Evolutionary conservation across 2,113 vertebrate genomes (phyloP), one percentile per base, ranked within the genome.

Genomic region (Chionodraco myersi): DNA sequence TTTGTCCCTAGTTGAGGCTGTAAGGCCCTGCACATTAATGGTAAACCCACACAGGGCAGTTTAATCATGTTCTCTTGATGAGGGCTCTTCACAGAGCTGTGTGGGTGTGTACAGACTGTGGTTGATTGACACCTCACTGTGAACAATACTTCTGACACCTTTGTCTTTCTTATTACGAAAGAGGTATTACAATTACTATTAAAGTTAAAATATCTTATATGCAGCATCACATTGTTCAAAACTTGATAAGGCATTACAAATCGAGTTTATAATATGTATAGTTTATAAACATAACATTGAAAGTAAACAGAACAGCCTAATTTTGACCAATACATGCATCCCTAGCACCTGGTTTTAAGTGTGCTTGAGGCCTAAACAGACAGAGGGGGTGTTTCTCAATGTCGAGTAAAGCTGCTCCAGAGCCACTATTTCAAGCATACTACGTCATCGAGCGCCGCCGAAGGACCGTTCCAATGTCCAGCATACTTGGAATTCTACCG

Each of bases 11-110:
- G 52, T 57, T 56, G 9, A 69, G 56, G 26, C 67, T 57, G 63
- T 41, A 62, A 77, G 63, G 15, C 16, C 57, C 52, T 65, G 15
- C 13, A 57, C 59, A 13, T 52, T 41, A 10, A 62, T 21, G 14
- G 41, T 72, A 54, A 48, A 67, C 30, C 15, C 69, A 59, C 56
- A 75, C 10, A 60, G 66, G 72, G 44, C 26, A 21, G 12, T 54
- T 82, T 58, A 44, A 75, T 62, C 61, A 74, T 69, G 60, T 52
- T 5, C 13, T 21, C 41, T 44, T 68, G 45, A 76, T 79, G 18
- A 80, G 56, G 58, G 72, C 63, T 57, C 61, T 58, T 67, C 48
- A 74, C 30, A 47, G 61, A 60, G 47, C 52, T 51, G 15, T 16
- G 76, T 52, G 44, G 15, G 68, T 49, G 36, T 57, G 6, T 36